Percentiles rank a stretch among this genome's conserved stretches.
phyloP scores from a whole-genome alignment of 2,113 vertebrate genomes.

The Petaurus breviceps region DNA sequence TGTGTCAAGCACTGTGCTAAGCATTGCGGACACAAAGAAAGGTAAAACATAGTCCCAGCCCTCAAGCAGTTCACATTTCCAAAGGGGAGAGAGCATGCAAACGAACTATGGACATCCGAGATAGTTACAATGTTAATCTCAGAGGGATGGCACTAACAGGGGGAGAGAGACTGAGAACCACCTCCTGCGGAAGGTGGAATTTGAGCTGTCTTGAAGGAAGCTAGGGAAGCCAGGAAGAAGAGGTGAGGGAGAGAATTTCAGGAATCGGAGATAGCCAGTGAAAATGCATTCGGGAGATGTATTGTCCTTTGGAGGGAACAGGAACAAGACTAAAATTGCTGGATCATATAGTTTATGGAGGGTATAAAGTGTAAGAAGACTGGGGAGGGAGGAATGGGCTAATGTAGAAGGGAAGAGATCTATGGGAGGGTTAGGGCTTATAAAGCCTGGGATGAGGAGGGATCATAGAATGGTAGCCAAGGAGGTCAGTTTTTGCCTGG shows the following conservation, averaged over 20 bases:
- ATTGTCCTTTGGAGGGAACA: not conserved
- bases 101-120: not conserved
- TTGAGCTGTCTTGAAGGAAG: not conserved
- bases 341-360: not conserved
- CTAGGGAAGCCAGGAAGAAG: not conserved
- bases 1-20: not conserved
- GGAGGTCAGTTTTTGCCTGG: not conserved
- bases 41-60: not conserved
- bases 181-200: not conserved
- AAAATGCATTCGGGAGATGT: not conserved
- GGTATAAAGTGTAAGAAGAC: not conserved
- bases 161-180: not conserved
- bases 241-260: not conserved
- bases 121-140: not conserved
- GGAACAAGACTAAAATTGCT: not conserved
- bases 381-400: not conserved
- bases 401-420: not conserved
- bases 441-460: too few species aligned
- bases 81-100: not conserved
- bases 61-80: not conserved
- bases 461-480: not conserved
- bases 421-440: not conserved
- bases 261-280: not conserved
- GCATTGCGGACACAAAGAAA: not conserved
- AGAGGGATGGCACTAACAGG: not conserved